phyloP scores from a whole-genome alignment of 2,888 invertebrate genomes.

The Siphlonurus alternatus region DNA sequence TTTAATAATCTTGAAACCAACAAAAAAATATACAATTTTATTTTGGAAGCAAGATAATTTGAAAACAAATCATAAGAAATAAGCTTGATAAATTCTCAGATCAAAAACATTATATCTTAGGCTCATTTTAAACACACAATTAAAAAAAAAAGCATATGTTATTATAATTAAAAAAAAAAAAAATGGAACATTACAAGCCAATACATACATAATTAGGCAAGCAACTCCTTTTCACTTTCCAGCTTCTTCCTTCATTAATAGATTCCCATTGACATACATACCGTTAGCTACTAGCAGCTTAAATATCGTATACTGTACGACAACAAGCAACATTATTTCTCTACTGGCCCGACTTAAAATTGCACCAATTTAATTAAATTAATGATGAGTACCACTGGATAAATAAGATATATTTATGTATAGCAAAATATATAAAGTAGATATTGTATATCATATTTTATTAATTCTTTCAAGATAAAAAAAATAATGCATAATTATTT shows the following conservation, averaged over 20 bases:
- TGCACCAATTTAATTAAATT: neutral
- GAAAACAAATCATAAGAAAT: no score
- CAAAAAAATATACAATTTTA: no score
- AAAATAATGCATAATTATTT: no score
- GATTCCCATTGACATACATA: neutral
- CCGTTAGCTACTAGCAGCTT: neutral
- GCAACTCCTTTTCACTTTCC: neutral
- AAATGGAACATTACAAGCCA: neutral
- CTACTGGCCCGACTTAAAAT: neutral
- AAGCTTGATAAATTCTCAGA: no score
- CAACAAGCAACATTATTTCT: neutral
- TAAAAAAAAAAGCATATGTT: neutral
- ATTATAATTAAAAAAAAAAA: neutral
- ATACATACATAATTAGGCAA: no score
- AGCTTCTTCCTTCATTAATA: neutral
- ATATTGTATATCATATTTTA: no score
- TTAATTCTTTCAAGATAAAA: no score
- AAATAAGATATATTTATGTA: neutral
- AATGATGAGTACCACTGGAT: neutral
- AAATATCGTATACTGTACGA: neutral
- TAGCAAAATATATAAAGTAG: no score
- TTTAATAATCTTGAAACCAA: no score
- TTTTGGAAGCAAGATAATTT: no score
- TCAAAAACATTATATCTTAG: no score
- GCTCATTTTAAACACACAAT: no score